phyloP scores from a whole-genome alignment of 2,797 vertebrate species.

The Aldrovandia affinis region DNA sequence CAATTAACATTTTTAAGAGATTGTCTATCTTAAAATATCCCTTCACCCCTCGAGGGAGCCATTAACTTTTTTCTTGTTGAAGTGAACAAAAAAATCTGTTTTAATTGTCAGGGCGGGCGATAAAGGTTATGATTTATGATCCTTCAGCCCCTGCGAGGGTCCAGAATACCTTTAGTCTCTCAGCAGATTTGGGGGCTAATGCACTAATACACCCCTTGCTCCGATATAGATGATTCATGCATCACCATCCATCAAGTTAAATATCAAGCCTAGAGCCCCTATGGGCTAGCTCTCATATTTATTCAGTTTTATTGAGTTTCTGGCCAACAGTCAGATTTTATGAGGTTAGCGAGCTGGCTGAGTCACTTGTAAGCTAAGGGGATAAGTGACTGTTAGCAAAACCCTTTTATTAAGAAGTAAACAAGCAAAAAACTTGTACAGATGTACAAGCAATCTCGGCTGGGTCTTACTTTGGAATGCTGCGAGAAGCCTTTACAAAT shows the following conservation, averaged over 20 bases:
- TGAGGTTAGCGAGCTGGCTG: conserved; percentile 49
- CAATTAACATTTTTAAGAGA: conserved; percentile 53
- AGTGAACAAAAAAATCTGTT: conserved; percentile 66
- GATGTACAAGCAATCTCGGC: not conserved
- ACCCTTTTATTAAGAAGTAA: conserved; percentile 41
- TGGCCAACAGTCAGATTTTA: conserved; percentile 49
- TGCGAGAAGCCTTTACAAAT: not conserved
- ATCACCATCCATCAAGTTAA: conserved; percentile 60
- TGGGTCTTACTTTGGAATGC: not conserved
- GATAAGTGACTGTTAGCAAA: conserved; percentile 60
- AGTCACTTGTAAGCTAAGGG: conserved; percentile 56
- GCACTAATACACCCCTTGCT: conserved; percentile 61
- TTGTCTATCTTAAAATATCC: conserved; percentile 58
- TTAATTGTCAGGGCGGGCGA: conserved; percentile 69
- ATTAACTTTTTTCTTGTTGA: conserved; percentile 61
- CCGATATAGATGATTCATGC: conserved; percentile 47
- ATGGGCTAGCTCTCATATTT: conserved; percentile 59
- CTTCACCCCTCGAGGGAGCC: conserved; percentile 59
- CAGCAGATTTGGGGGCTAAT: conserved; percentile 53
- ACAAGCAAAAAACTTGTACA: conserved; percentile 43
- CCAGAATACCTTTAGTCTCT: conserved; percentile 52
- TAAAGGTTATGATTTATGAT: conserved; percentile 79
- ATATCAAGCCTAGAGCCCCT: conserved; percentile 40
- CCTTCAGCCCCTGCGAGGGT: conserved; percentile 60
- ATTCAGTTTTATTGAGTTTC: conserved; percentile 54